Evolutionary conservation across 2,113 vertebrate species (phyloP), one percentile per base, ranked within the genome.

Genomic region (Prietella phreatophila): DNA sequence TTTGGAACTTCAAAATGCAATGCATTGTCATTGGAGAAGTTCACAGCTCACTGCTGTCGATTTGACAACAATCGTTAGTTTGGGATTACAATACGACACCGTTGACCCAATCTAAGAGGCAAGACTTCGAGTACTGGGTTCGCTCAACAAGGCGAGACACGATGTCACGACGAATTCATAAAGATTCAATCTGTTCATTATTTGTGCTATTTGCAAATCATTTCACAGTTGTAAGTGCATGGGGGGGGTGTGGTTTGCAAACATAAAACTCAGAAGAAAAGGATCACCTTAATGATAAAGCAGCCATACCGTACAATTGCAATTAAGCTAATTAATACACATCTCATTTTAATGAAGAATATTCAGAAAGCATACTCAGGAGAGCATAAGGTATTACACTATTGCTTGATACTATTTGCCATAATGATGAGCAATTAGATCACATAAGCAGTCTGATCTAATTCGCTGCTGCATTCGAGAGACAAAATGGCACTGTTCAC

Each of bases 401-500:
- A 55, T 78, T 47, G 69, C 55, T 69, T 88, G 86, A 82, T 83
- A 69, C 76, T 84, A 86, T 86, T 78, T 71, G 63, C 36, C 55
- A 85, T 56, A 83, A 86, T 67, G 90, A 82, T 86, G 71, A 83
- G 89, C 89, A 92, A 91, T 92, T 91, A 91, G 85, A 91, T 91
- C 75, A 81, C 85, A 85, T 86, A 86, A 88, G 76, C 82, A 85
- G 82, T 84, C 42, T 83, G 85, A 89, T 88, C 78, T 86, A 33
- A 71, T 86, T 90, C 85, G 83, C 78, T 79, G 67, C 80, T 82
- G 65, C 84, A 85, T 89, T 82, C 42, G 82, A 89, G 86, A 87
- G 83, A 82, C 79, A 85, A 83, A 89, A 88, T 69, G 71, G 36
- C 86, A 85, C 65, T 25, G 87, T 89, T 89, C 85, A 87, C 82